Evolutionary conservation across 2,888 invertebrate species (phyloP).

Genomic region (Panorpa germanica): DNA sequence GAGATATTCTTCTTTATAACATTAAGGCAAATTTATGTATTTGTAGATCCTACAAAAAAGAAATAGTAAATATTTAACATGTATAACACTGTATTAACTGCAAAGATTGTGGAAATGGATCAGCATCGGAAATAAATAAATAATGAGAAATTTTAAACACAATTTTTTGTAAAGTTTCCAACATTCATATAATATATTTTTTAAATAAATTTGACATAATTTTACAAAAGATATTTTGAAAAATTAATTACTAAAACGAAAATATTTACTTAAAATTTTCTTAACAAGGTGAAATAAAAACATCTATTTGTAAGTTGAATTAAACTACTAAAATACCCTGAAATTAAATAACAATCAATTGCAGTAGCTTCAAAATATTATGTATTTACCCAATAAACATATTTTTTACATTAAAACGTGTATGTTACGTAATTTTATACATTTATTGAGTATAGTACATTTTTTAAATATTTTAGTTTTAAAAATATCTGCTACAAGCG

Average conservation of each 20-base stretch:
- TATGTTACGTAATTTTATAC: conserved; percentile 5
- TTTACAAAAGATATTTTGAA: not conserved
- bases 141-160: no score
- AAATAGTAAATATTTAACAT: no score
- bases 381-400: not conserved
- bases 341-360: conserved; percentile 1
- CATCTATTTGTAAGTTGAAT: not conserved
- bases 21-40: no score
- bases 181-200: no score
- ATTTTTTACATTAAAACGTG: conserved; percentile 4
- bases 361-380: not conserved
- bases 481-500: not conserved
- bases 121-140: no score
- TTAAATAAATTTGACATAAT: not conserved
- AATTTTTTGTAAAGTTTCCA: no score
- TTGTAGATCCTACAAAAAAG: no score
- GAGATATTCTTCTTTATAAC: no score
- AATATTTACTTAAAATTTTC: not conserved
- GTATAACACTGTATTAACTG: no score
- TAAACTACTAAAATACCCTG: conserved; percentile 1
- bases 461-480: conserved; percentile 6
- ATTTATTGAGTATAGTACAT: conserved; percentile 1
- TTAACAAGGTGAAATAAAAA: conserved; percentile 8
- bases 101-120: no score
- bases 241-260: not conserved